A percentile compares a stretch with the other conserved stretches of the same genome.
These are phyloP conservation scores for Cheirogaleus medius DNA, from an alignment of 2,113 vertebrate genomes.

Conservation along the genomic window DNA sequence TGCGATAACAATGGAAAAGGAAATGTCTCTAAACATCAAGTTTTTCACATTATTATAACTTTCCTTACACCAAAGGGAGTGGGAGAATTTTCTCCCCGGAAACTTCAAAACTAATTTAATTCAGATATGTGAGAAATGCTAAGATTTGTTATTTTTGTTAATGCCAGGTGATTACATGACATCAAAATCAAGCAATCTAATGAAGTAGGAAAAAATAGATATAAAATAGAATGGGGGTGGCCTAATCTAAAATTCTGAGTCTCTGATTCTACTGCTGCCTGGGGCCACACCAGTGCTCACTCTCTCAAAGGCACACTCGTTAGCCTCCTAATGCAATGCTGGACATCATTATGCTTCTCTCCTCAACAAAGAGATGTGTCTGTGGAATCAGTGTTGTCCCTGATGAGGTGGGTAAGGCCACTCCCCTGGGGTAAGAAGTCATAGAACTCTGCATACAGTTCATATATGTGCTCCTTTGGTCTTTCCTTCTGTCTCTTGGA, in stretches of 20 bases:
- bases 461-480: neutral
- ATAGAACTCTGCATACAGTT: neutral
- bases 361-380: neutral
- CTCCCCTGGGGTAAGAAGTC: neutral
- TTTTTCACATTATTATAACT: neutral
- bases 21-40: neutral
- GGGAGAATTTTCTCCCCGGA: neutral
- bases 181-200: neutral
- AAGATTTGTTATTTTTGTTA: neutral
- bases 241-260: neutral
- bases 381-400: no score
- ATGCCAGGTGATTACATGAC: neutral
- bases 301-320: neutral
- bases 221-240: neutral
- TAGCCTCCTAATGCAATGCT: neutral
- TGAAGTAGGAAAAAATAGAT: neutral
- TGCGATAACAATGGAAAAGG: neutral
- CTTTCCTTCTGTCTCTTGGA: neutral
- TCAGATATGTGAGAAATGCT: neutral
- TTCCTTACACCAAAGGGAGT: neutral
- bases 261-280: neutral
- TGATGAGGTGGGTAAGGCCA: fast-evolving
- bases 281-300: no score
- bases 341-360: neutral
- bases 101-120: neutral